A percentile compares a stretch with the other conserved stretches of the same genome.
Conservation (phyloP, 1,140 invertebrate genomes). For the Triops cancriformis region DNA sequence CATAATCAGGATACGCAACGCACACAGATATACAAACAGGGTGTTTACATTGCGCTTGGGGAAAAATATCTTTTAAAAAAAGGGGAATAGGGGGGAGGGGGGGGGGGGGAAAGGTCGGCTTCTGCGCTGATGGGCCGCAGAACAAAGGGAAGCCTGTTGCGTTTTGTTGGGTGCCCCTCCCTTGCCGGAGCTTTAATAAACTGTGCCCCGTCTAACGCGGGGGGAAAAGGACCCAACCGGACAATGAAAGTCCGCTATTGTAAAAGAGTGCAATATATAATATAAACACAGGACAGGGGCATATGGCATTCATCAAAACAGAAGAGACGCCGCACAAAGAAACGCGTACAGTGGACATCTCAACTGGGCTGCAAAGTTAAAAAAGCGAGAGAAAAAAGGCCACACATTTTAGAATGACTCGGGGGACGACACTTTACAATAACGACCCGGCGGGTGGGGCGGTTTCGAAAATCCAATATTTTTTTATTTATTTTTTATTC, state of each 20-base stretch:
- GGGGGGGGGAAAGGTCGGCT: not conserved
- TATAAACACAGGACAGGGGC: not conserved
- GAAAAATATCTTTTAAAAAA: not conserved
- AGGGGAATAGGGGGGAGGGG: not conserved
- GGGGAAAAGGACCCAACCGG: not conserved
- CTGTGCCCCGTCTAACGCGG: not conserved
- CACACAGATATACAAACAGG: not conserved
- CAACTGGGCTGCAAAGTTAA: too few relatives aligned
- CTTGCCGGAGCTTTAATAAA: not conserved
- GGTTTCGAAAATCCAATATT: not conserved
- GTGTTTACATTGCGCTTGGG: not conserved
- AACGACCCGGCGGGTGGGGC: not conserved
- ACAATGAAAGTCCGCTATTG: slow-evolving; percentile 13
- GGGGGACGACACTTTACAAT: not conserved
- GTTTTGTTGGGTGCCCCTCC: not conserved
- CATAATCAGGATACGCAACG: not conserved
- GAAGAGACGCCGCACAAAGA: not conserved
- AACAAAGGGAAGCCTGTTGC: not conserved
- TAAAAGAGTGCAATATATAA: slow-evolving; percentile 3
- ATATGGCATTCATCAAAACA: slow-evolving; percentile 11
- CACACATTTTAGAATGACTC: not conserved
- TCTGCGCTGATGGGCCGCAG: not conserved
- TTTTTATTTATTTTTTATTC: not conserved
- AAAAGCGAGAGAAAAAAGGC: not conserved
- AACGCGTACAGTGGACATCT: not conserved